Conservation (phyloP, 2,797 vertebrate species). For the Martes flavigula region DNA sequence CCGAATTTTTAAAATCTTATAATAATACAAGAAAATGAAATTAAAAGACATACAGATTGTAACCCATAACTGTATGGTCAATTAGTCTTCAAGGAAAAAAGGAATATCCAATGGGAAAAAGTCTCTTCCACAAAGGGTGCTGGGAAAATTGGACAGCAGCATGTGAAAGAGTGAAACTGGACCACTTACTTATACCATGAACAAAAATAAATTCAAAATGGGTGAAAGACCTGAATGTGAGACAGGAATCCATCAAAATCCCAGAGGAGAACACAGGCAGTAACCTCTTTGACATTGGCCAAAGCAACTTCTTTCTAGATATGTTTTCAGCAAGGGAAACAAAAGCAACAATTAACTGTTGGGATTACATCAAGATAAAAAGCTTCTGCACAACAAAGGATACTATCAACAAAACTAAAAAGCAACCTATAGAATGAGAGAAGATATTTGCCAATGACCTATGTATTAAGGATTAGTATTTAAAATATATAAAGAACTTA, state of each 20-base stretch:
- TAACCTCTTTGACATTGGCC: not conserved
- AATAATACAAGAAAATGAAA: not conserved
- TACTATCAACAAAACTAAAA: not conserved
- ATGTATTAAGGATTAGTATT: not conserved
- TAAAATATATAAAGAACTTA: not conserved
- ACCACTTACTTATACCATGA: not conserved
- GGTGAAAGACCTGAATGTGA: not conserved
- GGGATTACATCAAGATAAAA: not conserved
- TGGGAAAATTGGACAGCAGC: not conserved
- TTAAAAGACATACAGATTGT: not conserved
- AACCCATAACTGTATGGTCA: not conserved
- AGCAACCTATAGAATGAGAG: not conserved
- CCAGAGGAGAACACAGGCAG: not conserved
- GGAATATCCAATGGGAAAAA: not conserved
- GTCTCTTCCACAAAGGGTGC: not conserved
- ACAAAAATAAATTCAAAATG: not conserved
- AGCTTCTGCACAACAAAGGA: not conserved
- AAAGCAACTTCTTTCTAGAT: not conserved
- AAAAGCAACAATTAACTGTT: not conserved
- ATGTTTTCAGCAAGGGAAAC: not conserved
- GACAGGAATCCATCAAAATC: not conserved
- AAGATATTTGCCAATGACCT: not conserved
- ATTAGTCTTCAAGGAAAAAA: not conserved
- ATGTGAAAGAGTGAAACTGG: not conserved
- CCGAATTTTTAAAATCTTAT: not conserved